phyloP scores from a whole-genome alignment of 2,888 invertebrate genomes.

The Hirtodrosophila duncani region DNA sequence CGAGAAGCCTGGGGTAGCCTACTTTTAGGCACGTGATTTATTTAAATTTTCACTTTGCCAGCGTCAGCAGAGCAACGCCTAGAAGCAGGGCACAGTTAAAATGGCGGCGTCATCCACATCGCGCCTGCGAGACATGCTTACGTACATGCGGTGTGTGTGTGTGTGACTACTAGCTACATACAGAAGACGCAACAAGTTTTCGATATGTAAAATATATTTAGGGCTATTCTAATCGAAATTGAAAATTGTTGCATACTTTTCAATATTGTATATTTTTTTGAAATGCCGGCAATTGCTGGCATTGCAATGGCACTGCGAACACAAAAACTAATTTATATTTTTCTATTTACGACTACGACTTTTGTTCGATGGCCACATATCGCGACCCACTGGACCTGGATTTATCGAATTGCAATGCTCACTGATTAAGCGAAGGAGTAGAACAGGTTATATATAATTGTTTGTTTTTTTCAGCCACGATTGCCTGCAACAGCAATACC shows the following conservation, averaged over 20 bases:
- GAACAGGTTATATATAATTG: too few species aligned
- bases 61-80: conserved; percentile 72
- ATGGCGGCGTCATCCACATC: conserved; percentile 49
- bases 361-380: too few species aligned
- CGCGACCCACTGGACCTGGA: too few species aligned
- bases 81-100: conserved; percentile 61
- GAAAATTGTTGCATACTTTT: conserved; percentile 67
- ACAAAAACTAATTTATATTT: neutral
- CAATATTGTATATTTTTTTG: conserved; percentile 38
- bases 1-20: conserved; percentile 29
- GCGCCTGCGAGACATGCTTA: conserved; percentile 5
- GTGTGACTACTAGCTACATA: conserved; percentile 39
- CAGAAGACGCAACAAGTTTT: conserved; percentile 50
- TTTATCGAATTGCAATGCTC: too few species aligned
- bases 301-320: neutral
- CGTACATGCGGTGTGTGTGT: conserved; percentile 48
- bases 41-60: conserved; percentile 42
- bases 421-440: too few species aligned
- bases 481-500: too few species aligned
- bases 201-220: conserved; percentile 45
- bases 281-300: conserved; percentile 44
- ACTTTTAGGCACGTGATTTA: conserved; percentile 62
- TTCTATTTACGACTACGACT: too few species aligned
- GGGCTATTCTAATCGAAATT: conserved; percentile 53
- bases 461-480: too few species aligned